phyloP scores from a whole-genome alignment of 35 echinoderm and acorn worm genomes.

The Chiridota heheva region DNA sequence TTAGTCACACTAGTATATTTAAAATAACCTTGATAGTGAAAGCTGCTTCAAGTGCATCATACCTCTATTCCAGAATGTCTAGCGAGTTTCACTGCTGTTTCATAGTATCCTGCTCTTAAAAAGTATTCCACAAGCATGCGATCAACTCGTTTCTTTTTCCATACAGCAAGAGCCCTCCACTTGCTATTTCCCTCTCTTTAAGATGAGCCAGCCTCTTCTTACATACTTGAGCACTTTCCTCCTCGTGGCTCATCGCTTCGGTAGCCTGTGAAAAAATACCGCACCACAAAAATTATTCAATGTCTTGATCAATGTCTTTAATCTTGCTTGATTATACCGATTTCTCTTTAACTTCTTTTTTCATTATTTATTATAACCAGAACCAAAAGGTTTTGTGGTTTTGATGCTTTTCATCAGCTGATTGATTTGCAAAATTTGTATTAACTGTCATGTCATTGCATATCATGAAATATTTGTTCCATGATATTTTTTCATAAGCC shows the following conservation, averaged over 20 bases:
- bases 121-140: conserved; percentile 98
- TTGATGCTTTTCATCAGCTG: too few species aligned
- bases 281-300: neutral
- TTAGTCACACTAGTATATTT: too few species aligned
- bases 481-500: too few species aligned
- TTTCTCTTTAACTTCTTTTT: too few species aligned
- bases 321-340: too few species aligned
- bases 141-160: conserved; percentile 94
- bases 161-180: conserved; percentile 64
- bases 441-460: too few species aligned
- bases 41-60: too few species aligned
- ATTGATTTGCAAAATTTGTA: too few species aligned
- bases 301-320: neutral
- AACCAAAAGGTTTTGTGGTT: too few species aligned
- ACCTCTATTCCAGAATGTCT: conserved; percentile 94
- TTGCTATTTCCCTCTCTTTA: conserved; percentile 73
- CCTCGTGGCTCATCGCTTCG: conserved; percentile 89
- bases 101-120: conserved; percentile 95
- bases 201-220: conserved; percentile 91
- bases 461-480: too few species aligned
- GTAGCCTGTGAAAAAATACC: conserved; percentile 51
- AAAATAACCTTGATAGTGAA: too few species aligned
- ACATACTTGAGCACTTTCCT: conserved; percentile 88
- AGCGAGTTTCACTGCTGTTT: conserved; percentile 87
- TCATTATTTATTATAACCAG: too few species aligned